A percentile compares a stretch with the other conserved stretches of the same genome.
phyloP scores from a whole-genome alignment of 2,113 vertebrate species.

The Bubo bubo region DNA sequence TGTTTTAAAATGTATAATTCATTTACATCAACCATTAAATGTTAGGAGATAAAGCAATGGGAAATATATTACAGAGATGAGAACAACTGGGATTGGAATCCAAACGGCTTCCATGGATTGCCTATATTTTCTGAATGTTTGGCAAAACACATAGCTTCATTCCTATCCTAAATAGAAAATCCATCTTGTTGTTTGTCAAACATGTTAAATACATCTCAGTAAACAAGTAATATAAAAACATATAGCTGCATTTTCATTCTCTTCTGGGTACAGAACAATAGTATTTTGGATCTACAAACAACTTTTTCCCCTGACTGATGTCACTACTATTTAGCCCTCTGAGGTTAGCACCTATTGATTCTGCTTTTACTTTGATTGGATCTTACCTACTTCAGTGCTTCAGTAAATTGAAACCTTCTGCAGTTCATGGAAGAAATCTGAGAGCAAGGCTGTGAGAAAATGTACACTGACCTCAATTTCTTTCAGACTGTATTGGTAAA shows the following conservation, averaged over 20 bases:
- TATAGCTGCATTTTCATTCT: slow-evolving; percentile 15
- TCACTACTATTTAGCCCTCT: slow-evolving; percentile 69
- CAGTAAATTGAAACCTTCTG: slow-evolving; percentile 81
- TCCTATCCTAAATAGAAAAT: neutral
- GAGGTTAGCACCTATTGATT: slow-evolving; percentile 79
- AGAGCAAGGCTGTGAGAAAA: slow-evolving; percentile 75
- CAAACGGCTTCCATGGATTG: neutral
- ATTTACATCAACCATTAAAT: neutral
- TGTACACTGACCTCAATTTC: slow-evolving; percentile 79
- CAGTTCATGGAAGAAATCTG: slow-evolving; percentile 75
- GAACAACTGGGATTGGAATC: neutral
- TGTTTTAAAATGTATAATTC: neutral
- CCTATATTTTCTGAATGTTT: neutral
- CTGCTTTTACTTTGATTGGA: slow-evolving; percentile 79
- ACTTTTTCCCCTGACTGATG: slow-evolving; percentile 67
- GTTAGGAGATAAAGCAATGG: neutral
- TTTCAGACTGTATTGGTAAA: slow-evolving; percentile 72
- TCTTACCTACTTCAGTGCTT: slow-evolving; percentile 77
- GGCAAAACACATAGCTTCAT: neutral
- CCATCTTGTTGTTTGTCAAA: neutral
- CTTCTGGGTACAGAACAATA: neutral
- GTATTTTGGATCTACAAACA: slow-evolving; percentile 57
- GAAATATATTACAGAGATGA: neutral
- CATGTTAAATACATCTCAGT: slow-evolving; percentile 9
- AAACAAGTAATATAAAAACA: slow-evolving; percentile 45